phyloP scores from a whole-genome alignment of 2,113 vertebrate species.

The Dolichotis patagonum region DNA sequence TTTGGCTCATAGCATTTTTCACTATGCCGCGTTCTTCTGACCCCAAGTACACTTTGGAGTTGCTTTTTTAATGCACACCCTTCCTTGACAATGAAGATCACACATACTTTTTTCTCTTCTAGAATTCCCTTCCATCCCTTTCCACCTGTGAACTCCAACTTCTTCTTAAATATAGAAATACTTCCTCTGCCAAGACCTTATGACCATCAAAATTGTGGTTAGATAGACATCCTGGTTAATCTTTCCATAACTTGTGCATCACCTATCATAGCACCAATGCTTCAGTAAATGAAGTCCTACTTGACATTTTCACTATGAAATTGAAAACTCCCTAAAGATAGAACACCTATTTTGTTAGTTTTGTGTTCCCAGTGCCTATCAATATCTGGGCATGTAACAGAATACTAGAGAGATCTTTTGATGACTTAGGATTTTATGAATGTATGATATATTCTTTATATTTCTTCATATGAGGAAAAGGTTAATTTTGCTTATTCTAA shows the following conservation, averaged over 20 bases:
- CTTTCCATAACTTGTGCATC: background rate
- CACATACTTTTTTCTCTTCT: background rate
- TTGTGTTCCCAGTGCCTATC: background rate
- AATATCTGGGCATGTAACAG: background rate
- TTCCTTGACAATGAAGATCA: background rate
- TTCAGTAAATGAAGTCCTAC: background rate
- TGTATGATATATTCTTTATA: background rate
- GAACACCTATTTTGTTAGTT: background rate
- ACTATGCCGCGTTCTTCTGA: background rate
- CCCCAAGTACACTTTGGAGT: background rate
- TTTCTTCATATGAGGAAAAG: constrained; percentile 3
- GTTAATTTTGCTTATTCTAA: background rate
- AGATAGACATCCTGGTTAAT: rapidly evolving
- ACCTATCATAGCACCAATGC: background rate
- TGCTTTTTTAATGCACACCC: background rate
- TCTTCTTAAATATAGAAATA: background rate
- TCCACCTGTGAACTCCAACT: background rate
- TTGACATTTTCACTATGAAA: background rate
- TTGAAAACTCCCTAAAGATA: background rate
- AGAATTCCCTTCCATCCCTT: background rate
- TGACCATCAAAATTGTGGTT: background rate
- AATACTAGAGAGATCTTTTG: background rate
- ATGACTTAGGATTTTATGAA: background rate
- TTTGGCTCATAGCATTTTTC: background rate
- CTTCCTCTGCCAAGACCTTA: background rate